A percentile compares a stretch with the other conserved stretches of the same genome.
phyloP scores from a whole-genome alignment of 2,888 invertebrate species.

The Calameuta filiformis region DNA sequence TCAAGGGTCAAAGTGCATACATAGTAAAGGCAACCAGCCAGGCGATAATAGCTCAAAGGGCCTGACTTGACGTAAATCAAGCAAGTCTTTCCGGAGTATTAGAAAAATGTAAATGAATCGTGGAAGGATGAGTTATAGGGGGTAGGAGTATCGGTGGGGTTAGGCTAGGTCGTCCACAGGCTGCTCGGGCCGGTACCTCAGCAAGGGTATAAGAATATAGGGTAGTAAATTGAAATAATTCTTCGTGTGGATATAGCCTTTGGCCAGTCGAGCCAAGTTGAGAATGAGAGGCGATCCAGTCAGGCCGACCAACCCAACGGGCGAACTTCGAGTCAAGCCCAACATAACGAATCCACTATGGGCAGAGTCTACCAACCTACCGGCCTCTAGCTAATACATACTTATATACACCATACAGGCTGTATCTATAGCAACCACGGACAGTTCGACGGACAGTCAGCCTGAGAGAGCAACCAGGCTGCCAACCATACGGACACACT shows the following conservation, averaged over 20 bases:
- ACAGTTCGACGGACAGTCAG: neutral
- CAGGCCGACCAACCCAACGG: conserved; percentile 11
- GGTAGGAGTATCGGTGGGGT: neutral
- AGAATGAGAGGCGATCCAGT: conserved; percentile 36
- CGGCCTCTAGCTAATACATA: neutral
- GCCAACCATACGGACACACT: conserved; percentile 16
- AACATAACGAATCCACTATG: neutral
- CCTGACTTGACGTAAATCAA: neutral
- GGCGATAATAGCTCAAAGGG: neutral
- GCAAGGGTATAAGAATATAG: neutral
- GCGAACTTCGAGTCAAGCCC: neutral
- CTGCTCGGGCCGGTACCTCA: neutral
- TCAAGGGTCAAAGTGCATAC: neutral
- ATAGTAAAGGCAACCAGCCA: neutral
- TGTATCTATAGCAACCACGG: neutral
- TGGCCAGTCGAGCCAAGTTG: conserved; percentile 38
- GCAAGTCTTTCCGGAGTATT: neutral
- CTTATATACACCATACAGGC: neutral
- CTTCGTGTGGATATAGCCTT: conserved; percentile 45
- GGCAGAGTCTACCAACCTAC: neutral
- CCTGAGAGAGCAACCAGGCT: conserved; percentile 5
- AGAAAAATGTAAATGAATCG: conserved; percentile 27
- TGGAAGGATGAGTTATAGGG: conserved; percentile 26
- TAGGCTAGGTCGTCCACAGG: neutral
- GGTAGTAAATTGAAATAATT: conserved; percentile 61